phyloP scores from a whole-genome alignment of 2,797 vertebrate genomes.

The Alcedo quadribrachys region DNA sequence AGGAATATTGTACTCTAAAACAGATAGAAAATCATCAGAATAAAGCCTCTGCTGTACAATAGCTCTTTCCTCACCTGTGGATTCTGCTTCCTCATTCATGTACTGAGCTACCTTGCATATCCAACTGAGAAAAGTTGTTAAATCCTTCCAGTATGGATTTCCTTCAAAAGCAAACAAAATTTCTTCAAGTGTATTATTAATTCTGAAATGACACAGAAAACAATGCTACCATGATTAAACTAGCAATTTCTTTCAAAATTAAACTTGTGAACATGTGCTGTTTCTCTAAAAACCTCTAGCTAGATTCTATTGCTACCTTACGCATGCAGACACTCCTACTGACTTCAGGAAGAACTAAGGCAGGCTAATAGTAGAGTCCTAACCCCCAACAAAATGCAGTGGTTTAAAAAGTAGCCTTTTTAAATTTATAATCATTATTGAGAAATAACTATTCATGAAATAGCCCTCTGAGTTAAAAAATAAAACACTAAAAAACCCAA shows the following conservation, averaged over 20 bases:
- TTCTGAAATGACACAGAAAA: constrained; percentile 27
- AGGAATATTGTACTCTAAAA: background rate
- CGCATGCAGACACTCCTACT: background rate
- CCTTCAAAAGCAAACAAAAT: constrained; percentile 14
- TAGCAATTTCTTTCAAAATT: background rate
- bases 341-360: background rate
- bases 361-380: background rate
- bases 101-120: constrained; percentile 3
- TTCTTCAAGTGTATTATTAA: constrained; percentile 44
- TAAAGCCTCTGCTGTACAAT: background rate
- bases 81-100: background rate
- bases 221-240: background rate
- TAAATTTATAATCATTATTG: background rate
- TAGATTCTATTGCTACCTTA: background rate
- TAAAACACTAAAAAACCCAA: background rate
- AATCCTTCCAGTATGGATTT: constrained; percentile 11
- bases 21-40: background rate
- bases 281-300: background rate
- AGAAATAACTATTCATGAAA: background rate
- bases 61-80: background rate
- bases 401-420: background rate
- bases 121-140: constrained; percentile 32
- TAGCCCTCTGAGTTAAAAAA: background rate
- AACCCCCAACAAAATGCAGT: background rate
- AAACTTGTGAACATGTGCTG: background rate